Conservation (phyloP, 1,140 invertebrate genomes). For the Philotrypesis tridentata region DNA sequence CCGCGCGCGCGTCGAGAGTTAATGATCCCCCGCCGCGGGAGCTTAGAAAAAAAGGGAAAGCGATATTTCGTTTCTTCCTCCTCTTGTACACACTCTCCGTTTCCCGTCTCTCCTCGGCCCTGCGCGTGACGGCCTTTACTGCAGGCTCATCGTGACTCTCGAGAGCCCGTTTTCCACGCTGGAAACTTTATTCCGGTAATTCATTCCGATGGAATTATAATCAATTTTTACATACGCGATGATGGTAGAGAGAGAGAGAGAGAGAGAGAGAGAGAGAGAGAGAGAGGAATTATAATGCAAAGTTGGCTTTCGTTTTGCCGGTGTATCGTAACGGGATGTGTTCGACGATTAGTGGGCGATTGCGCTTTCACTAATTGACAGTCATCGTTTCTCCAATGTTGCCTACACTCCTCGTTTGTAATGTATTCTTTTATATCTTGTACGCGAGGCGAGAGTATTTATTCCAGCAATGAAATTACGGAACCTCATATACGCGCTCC, state of each 20-base stretch:
- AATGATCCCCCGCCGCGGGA: conserved; percentile 59
- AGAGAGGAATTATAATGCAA: not conserved
- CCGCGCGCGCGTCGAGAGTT: conserved; percentile 49
- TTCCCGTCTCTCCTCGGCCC: not conserved
- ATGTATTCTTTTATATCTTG: not conserved
- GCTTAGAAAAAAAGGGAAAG: conserved; percentile 48
- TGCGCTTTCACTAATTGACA: not conserved
- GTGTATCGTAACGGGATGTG: not conserved
- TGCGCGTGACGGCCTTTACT: not conserved
- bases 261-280: too few relatives aligned
- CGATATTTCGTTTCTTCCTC: conserved; percentile 47
- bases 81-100: not conserved
- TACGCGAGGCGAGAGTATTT: not conserved
- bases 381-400: not conserved
- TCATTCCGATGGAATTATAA: conserved; percentile 6
- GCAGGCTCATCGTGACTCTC: conserved; percentile 16
- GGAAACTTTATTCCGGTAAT: conserved; percentile 11
- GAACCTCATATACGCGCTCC: too few relatives aligned
- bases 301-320: not conserved
- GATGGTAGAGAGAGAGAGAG: too few relatives aligned
- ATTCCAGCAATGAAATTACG: not conserved
- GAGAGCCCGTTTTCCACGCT: not conserved
- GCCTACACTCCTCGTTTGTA: not conserved
- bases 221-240: not conserved
- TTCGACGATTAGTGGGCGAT: not conserved